These are phyloP conservation scores for Hydropsyche betteni DNA, from an alignment of 2,888 invertebrate species.

Conservation along the genomic window DNA sequence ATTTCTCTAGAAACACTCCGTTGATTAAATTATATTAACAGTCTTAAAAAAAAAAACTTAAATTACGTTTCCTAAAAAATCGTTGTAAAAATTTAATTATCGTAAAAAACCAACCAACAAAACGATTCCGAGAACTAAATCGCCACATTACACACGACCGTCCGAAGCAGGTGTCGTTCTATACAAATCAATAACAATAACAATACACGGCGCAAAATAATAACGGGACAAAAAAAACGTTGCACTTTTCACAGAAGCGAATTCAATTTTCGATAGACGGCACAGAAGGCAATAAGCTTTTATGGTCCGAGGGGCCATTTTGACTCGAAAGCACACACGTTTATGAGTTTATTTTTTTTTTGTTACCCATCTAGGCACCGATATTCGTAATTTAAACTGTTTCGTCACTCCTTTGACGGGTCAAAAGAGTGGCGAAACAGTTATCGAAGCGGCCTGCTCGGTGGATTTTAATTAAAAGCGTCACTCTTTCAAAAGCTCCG, in stretches of 20 bases:
- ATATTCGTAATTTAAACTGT: constrained; percentile 21
- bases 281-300: constrained; percentile 11
- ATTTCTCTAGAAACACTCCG: no score
- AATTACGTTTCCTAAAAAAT: no score
- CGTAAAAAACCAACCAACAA: no score
- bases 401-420: constrained; percentile 25
- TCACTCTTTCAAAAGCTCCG: background rate
- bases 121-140: no score
- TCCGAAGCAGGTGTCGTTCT: no score
- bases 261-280: constrained; percentile 15
- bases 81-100: no score
- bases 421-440: no score
- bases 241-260: background rate
- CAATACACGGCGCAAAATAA: background rate
- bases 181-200: no score
- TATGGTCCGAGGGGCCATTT: constrained; percentile 1
- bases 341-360: constrained; percentile 1
- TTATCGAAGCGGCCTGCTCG: background rate
- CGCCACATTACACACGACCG: no score
- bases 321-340: background rate
- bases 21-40: no score
- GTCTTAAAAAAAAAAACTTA: no score
- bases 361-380: background rate
- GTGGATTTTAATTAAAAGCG: constrained; percentile 27
- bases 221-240: background rate